Base-by-base conservation (phyloP, 2,113 vertebrate species). In the Narcine bancroftii region DNA sequence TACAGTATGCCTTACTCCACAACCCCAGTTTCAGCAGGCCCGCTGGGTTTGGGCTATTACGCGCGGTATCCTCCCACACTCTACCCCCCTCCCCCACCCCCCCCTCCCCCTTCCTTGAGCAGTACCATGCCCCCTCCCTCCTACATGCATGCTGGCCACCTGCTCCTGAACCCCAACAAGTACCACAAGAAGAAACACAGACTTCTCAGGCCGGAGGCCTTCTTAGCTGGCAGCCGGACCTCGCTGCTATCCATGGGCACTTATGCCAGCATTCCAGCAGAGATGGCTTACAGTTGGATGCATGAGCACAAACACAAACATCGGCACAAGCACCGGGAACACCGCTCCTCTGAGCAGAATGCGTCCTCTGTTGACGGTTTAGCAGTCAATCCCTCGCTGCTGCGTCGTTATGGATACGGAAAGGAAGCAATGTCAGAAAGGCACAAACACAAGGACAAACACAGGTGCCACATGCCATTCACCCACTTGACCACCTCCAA, bases 1-100 rank as follows among this genome's bases (percentile, higher is more conserved):
- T 99, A 99, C 0, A 95, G 98, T 89, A 97, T 99, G 94, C 98
- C 99, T 94, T 99, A 99, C 73, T 99, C 99, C 75, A 98, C 98
- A 2, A 97, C 96, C 47, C 96, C 96, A 42, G 95, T 97, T 4
- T 95, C 96, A 10, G 96, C 97, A 56, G 93, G 97, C 89, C 97
- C 98, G 7, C 97, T 99, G 71, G 98, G 98, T 15, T 93, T 99
- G 94, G 97, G 98, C 89, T 99, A 97, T 93, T 99, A 98, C 13
- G 96, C 97, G 93, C 95, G 97, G 93, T 99, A 99, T 93, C 98
- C 98, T 0, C 96, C 97, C 0, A 94, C 98, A 75, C 95, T 97
- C 19, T 96, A 97, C 19, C 97, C 98, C 92, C 98, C 96, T 47
- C 96, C 94, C 93, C 97, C 98, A 6, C 98, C 99, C 91, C 98